phyloP scores from a whole-genome alignment of 2,113 vertebrate species.

The Phyllostomus discolor region DNA sequence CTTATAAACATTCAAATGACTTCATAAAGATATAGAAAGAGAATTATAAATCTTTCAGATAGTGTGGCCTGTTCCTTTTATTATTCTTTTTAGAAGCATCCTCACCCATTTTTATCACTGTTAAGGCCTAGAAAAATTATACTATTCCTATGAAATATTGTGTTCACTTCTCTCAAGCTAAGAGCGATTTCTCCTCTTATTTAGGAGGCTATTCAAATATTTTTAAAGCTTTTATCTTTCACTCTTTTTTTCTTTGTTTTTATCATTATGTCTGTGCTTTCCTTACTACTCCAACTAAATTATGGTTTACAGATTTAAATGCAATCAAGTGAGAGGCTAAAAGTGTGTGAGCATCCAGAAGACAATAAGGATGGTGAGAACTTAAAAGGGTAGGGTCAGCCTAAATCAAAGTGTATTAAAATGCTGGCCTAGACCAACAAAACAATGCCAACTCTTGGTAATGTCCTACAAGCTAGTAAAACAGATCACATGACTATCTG shows the following conservation, averaged over 20 bases:
- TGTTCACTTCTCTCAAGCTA: not conserved
- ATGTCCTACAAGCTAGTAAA: not conserved
- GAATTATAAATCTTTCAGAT: not conserved
- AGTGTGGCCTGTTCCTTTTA: not conserved
- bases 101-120: not conserved
- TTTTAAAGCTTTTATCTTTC: not conserved
- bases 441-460: not conserved
- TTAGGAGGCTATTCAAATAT: not conserved
- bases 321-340: not conserved
- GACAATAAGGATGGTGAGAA: not conserved
- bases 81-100: not conserved
- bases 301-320: not conserved
- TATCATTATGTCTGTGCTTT: not conserved
- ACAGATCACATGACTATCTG: not conserved
- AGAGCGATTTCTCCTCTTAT: not conserved
- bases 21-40: not conserved
- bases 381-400: not conserved
- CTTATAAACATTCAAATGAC: not conserved
- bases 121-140: not conserved
- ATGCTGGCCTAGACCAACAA: not conserved
- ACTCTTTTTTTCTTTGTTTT: not conserved
- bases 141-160: not conserved
- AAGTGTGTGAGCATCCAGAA: not conserved
- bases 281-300: not conserved
- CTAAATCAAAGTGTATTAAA: not conserved